Base-by-base conservation (phyloP, 2,113 vertebrate species). In the Calypte anna region DNA sequence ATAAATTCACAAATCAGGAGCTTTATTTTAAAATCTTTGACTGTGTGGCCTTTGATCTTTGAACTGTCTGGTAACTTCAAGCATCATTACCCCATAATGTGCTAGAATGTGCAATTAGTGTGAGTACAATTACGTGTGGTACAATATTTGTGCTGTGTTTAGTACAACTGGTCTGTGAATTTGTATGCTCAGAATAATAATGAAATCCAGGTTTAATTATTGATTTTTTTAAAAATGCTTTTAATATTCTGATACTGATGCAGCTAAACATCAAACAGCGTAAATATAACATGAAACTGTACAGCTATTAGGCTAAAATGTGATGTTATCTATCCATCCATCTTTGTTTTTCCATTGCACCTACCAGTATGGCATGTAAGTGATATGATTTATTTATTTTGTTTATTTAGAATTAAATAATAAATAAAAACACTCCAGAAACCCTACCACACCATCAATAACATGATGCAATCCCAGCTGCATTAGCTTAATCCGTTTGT, bases 41-140 rank as follows among this genome's bases (percentile, higher is more conserved):
- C 94, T 90, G n/a, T 0, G 0, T 95, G 95, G 69, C 94, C 93
- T 96, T 91, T 96, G 90, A 80, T 94, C 93, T 96, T 94, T 97
- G 95, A 94, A 95, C 95, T 96, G 91, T 91, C 96, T 81, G 88
- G 76, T 90, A 93, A 88, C 94, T 88, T 95, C 85, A 94, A 96
- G 95, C 90, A 93, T 96, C 96, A 94, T 95, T 97, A 96, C 85
- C 76, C 80, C 33, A 48, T 51, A 95, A 88, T 43, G 82, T 84
- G 90, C 86, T 86, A 90, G 90, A 90, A 90, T 51, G 79, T 78
- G 86, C 93, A 96, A 93, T 96, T 96, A 96, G 58, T 51, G 62
- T 7, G 43, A 94, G 80, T n/a, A 81, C 79, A 78, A 70, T 94
- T 90, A 83, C 90, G 61, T 81, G 75, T 2, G 4, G 61, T 68